phyloP scores from a whole-genome alignment of 2,113 vertebrate species.

The Malurus alboscapulatus region DNA sequence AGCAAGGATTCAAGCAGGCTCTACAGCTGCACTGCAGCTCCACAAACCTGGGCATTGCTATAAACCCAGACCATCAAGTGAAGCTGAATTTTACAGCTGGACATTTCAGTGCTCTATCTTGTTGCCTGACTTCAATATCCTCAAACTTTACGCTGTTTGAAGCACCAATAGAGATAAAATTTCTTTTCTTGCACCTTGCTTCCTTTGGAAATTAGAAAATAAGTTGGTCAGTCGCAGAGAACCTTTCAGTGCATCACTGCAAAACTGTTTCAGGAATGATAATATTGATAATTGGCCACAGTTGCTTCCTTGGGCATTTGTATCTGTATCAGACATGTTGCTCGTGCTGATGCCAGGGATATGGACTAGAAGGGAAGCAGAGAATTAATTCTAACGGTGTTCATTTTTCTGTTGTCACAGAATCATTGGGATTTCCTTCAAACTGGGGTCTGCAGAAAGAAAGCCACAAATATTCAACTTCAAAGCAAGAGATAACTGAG shows the following conservation, averaged over 20 bases:
- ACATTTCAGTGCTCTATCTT: not conserved
- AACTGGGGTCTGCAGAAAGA: not conserved
- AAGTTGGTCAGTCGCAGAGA: not conserved
- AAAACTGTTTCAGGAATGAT: not conserved
- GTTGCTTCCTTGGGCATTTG: not conserved
- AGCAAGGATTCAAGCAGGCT: not conserved
- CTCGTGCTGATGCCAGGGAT: not conserved
- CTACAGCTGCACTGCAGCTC: not conserved
- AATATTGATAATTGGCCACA: not conserved
- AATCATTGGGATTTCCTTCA: not conserved
- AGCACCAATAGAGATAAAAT: not conserved
- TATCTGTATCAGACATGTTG: not conserved
- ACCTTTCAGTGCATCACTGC: not conserved
- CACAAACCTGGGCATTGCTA: not conserved
- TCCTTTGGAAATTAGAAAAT: not conserved
- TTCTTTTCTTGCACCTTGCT: not conserved
- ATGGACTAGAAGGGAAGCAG: not conserved
- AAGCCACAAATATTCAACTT: not conserved
- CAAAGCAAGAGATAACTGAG: not conserved
- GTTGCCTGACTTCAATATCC: not conserved
- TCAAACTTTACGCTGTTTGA: not conserved
- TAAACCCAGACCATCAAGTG: not conserved
- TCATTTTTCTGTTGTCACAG: not conserved
- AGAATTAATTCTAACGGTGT: not conserved
- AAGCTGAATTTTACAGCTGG: not conserved